A percentile compares a stretch with the other conserved stretches of the same genome.
These are phyloP conservation scores for Telmatochromis sp. DNA, from an alignment of 2,113 vertebrate genomes.

Conservation along the genomic window DNA sequence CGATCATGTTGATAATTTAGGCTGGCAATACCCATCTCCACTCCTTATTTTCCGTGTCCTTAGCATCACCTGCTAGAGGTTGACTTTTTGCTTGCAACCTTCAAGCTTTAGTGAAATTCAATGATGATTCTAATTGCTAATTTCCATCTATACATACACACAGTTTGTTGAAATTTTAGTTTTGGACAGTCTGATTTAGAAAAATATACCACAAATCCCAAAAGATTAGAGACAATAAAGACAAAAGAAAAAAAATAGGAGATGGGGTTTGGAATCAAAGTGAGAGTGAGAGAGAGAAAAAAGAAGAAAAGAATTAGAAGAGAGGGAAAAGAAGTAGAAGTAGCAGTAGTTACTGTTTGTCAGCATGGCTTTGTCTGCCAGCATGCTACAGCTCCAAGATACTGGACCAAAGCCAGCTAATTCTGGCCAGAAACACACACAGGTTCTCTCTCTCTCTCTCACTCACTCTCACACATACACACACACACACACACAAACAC, in stretches of 20 bases:
- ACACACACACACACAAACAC: background rate
- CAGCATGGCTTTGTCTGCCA: conserved; percentile 57
- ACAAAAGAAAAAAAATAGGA: background rate
- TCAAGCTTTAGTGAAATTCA: background rate
- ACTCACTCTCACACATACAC: background rate
- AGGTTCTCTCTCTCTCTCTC: background rate
- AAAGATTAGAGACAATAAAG: background rate
- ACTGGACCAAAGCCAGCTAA: conserved; percentile 54
- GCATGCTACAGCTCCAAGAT: conserved; percentile 57
- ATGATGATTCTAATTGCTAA: background rate
- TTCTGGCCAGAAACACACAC: conserved; percentile 7
- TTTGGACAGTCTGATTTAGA: background rate
- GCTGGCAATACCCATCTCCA: background rate
- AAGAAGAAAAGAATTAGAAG: conserved; percentile 29
- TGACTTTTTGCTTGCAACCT: background rate
- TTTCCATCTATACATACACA: background rate
- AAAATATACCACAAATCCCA: background rate
- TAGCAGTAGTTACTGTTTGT: conserved; percentile 67
- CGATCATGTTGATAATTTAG: background rate
- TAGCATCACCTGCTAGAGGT: background rate
- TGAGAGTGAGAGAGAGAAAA: background rate
- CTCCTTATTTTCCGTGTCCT: background rate
- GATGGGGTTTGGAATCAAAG: background rate
- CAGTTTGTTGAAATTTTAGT: background rate
- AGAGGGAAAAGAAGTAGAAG: conserved; percentile 21